phyloP scores from a whole-genome alignment of 2,797 vertebrate species.

The Sebastes oblongus region DNA sequence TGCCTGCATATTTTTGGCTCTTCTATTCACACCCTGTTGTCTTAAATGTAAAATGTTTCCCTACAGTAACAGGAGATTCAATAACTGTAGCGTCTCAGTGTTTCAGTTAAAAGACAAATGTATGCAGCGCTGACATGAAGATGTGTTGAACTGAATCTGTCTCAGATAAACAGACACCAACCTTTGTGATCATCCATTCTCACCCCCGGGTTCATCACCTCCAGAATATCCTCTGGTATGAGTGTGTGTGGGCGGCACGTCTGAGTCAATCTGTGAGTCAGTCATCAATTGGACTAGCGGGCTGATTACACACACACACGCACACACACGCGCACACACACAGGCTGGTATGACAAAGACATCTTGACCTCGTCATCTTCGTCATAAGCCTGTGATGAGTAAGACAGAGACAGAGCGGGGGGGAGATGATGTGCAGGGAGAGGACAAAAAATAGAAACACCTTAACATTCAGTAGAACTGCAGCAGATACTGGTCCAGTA shows the following conservation, averaged over 20 bases:
- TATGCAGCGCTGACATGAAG: not conserved
- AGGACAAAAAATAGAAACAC: not conserved
- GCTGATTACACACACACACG: constrained; percentile 18
- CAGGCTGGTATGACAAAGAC: not conserved
- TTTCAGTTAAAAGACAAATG: not conserved
- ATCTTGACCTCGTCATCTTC: constrained; percentile 25
- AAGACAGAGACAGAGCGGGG: not conserved
- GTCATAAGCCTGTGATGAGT: constrained; percentile 13
- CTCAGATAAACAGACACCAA: constrained; percentile 1
- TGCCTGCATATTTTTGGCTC: not conserved
- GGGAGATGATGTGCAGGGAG: not conserved
- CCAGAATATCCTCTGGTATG: constrained; percentile 29
- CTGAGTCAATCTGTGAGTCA: constrained; percentile 47
- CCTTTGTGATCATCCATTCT: not conserved
- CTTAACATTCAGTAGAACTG: not conserved
- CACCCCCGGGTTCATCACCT: not conserved
- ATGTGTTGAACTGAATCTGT: not conserved
- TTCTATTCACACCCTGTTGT: not conserved
- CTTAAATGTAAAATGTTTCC: not conserved
- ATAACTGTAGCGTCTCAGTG: not conserved
- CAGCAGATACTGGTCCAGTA: not conserved
- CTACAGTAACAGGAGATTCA: not conserved
- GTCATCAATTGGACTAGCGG: constrained; percentile 15
- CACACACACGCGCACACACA: not conserved
- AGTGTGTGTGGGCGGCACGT: constrained; percentile 38